Evolutionary conservation across 2,888 invertebrate species (phyloP).

Genomic region (Drosophila pegasa): DNA sequence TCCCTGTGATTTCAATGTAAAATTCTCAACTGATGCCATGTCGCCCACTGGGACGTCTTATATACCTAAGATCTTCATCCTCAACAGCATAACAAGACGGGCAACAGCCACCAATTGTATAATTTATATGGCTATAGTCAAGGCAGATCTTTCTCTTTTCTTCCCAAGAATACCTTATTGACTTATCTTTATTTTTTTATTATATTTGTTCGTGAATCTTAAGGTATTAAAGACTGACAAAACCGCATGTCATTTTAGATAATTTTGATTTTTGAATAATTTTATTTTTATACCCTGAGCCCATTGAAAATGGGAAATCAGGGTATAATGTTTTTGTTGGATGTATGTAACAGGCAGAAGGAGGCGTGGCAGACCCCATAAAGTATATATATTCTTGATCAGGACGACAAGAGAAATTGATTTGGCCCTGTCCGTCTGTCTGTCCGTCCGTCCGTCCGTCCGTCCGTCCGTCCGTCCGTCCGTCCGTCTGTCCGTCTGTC

Average conservation of each 20-base stretch:
- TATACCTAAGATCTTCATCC: constrained; percentile 21
- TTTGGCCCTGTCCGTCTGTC: too few relatives aligned
- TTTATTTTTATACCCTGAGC: not conserved
- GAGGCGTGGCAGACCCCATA: too few relatives aligned
- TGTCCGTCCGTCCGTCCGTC: too few relatives aligned
- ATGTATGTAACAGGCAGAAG: too few relatives aligned
- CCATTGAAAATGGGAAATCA: too few relatives aligned
- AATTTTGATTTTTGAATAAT: not conserved
- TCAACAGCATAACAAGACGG: constrained; percentile 19
- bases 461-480: too few relatives aligned
- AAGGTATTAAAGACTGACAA: constrained; percentile 4
- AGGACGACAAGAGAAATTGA: too few relatives aligned
- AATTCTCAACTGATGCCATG: constrained; percentile 22
- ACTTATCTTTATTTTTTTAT: constrained; percentile 23
- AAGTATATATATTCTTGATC: too few relatives aligned
- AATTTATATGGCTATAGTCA: constrained; percentile 13
- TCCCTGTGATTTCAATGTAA: constrained; percentile 9
- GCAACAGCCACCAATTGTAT: constrained; percentile 18
- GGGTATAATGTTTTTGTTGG: too few relatives aligned
- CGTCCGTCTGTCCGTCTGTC: too few relatives aligned
- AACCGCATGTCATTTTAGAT: not conserved
- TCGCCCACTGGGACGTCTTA: constrained; percentile 8
- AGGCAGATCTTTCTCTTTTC: not conserved
- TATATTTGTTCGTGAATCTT: constrained; percentile 20
- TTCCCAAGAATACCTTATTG: constrained; percentile 4